Base-by-base conservation (phyloP, 2,797 vertebrate species). In the Philypnodon macrostomus region DNA sequence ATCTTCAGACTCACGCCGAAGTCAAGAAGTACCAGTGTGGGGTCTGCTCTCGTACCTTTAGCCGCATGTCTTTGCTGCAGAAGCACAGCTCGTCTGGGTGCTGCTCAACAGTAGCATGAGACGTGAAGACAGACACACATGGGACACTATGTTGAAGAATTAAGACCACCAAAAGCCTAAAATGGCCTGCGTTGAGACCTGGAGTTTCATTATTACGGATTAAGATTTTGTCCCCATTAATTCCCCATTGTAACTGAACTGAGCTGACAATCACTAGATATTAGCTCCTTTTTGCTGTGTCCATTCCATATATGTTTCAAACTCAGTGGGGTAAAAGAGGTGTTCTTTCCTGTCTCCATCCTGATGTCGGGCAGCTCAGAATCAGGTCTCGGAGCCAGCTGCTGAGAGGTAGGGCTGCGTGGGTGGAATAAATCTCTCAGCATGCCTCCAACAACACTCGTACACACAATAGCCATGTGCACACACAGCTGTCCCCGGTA, bases 21-120 rank as follows among this genome's bases (percentile, higher is more conserved):
- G 93, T 97, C 67, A 98, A 98, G 90, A 97, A 96, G 83, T 97
- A 98, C 82, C 96, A 96, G 61, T 98, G 96, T 50, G 74, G 87
- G 75, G 88, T 89, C 50, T 98, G 96, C 56, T 91, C 94, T 34
- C 92, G 94, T 69, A 98, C 95, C 88, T 98, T 97, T 89, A 97
- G 95, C 70, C 93, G 95, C 51, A 96, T 97, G 94, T 97, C 95
- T 0, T 81, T 98, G 75, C 93, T 97, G 34, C 95, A 97, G 85
- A 98, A 97, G 67, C 96, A 98, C 37, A 91, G 92, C 59, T 91
- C 93, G 58, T 92, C 95, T 0, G 94, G 95, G 65, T 97, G 96
- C 81, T 91, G 91, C 0, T 92, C 86, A 32, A 80, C 74, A 16
- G 44, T 82, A 0, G 82, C 62, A 42, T 90, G 85, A 90, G 55